phyloP scores from a whole-genome alignment of 2,113 vertebrate species.

The Pseudopipra pipra region DNA sequence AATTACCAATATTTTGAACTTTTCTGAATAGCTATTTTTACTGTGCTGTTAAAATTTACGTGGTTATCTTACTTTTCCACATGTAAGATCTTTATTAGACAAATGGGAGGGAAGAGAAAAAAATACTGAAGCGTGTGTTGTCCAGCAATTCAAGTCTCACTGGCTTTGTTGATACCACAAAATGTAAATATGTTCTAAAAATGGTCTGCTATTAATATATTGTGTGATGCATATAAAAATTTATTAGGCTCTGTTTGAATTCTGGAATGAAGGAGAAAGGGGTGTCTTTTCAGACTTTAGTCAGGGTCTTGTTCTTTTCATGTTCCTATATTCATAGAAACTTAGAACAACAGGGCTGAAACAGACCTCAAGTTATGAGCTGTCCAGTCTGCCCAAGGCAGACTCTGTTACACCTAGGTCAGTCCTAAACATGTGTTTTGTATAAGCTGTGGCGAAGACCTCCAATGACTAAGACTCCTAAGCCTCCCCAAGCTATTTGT shows the following conservation, averaged over 20 bases:
- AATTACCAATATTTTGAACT: background rate
- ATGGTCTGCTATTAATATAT: background rate
- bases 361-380: background rate
- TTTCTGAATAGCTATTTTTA: background rate
- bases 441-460: background rate
- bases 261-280: background rate
- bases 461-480: background rate
- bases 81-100: background rate
- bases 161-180: background rate
- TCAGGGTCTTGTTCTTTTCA: background rate
- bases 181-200: background rate
- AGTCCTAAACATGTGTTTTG: background rate
- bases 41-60: background rate
- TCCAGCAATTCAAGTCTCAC: background rate
- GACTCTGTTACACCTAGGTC: background rate
- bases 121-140: background rate
- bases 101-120: background rate
- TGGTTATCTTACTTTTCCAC: background rate
- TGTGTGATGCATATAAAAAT: background rate
- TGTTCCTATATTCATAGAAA: background rate
- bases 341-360: background rate
- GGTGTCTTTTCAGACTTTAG: background rate
- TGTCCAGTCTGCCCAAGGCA: background rate
- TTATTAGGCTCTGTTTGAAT: background rate
- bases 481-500: background rate